A percentile compares a stretch with the other conserved stretches of the same genome.
Conservation (phyloP, 2,113 vertebrate species). For the Tragelaphus buxtoni region DNA sequence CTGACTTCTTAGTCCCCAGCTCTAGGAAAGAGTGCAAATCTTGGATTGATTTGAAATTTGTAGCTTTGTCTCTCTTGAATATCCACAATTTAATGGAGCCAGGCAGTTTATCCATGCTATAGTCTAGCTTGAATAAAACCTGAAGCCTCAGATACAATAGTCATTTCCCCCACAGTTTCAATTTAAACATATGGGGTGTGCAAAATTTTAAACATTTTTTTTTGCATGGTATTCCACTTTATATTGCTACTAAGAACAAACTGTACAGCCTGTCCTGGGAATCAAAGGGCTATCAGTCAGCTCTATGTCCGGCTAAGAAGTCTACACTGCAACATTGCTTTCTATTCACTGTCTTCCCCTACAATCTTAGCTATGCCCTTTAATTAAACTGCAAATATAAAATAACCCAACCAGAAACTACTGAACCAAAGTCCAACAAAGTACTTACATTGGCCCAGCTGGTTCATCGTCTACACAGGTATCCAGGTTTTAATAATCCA, state of each 20-base stretch:
- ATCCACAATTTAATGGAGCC: neutral
- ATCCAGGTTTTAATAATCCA: constrained; percentile 51
- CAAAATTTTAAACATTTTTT: neutral
- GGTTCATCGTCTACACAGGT: constrained; percentile 92
- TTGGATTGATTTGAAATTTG: neutral
- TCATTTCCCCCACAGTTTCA: neutral
- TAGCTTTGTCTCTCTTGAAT: neutral
- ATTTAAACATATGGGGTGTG: neutral
- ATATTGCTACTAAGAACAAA: neutral
- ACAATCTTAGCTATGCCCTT: neutral
- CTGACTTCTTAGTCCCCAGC: neutral
- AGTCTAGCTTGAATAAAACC: neutral
- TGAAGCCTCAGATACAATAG: neutral
- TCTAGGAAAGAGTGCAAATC: neutral
- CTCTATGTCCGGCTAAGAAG: neutral
- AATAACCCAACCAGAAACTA: neutral
- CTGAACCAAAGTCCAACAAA: neutral
- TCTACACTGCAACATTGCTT: neutral
- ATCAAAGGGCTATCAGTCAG: neutral
- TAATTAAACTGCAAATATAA: neutral
- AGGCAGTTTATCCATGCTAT: neutral
- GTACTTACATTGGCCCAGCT: constrained; percentile 95
- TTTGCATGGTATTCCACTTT: neutral
- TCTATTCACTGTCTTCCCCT: neutral
- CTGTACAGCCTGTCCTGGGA: neutral